A percentile compares a stretch with the other conserved stretches of the same genome.
Evolutionary conservation across 2,888 invertebrate genomes (phyloP).

Genomic region (Phyto melanocephala): DNA sequence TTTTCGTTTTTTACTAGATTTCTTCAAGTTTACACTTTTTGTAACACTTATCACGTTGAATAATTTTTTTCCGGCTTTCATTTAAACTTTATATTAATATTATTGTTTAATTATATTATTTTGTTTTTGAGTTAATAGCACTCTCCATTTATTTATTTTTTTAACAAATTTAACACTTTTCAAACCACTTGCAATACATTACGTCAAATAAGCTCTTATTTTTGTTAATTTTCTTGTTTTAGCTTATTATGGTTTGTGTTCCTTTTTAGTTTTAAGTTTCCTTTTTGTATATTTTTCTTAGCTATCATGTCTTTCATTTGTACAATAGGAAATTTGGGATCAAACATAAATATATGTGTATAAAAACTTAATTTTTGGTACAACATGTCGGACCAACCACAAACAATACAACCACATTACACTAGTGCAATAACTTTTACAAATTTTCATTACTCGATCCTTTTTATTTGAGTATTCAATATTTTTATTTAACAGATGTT

Average conservation of each 20-base stretch:
- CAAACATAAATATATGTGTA: too few species aligned
- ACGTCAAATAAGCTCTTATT: slow-evolving; percentile 50
- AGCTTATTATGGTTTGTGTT: background rate
- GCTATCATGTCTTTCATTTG: too few species aligned
- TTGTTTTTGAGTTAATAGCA: background rate
- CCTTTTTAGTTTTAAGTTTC: too few species aligned
- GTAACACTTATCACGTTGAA: slow-evolving; percentile 3
- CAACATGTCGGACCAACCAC: too few species aligned
- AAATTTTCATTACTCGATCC: too few species aligned
- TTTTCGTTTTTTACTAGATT: background rate
- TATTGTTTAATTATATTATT: background rate
- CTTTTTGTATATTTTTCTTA: too few species aligned
- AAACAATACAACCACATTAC: too few species aligned
- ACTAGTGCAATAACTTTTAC: too few species aligned
- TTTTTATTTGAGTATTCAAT: too few species aligned
- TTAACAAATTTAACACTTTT: background rate
- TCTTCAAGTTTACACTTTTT: slow-evolving; percentile 20
- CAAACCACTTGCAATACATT: slow-evolving; percentile 30
- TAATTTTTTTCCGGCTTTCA: slow-evolving; percentile 25
- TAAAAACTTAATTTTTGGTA: too few species aligned
- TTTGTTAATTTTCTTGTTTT: slow-evolving; percentile 1
- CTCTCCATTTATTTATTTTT: background rate
- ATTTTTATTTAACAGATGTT: too few species aligned
- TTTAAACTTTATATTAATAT: background rate
- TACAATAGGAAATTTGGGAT: too few species aligned